Percentiles rank a stretch among this genome's conserved stretches.
These are phyloP conservation scores for Hepsetus odoe DNA, from an alignment of 2,113 vertebrate species.

Conservation along the genomic window DNA sequence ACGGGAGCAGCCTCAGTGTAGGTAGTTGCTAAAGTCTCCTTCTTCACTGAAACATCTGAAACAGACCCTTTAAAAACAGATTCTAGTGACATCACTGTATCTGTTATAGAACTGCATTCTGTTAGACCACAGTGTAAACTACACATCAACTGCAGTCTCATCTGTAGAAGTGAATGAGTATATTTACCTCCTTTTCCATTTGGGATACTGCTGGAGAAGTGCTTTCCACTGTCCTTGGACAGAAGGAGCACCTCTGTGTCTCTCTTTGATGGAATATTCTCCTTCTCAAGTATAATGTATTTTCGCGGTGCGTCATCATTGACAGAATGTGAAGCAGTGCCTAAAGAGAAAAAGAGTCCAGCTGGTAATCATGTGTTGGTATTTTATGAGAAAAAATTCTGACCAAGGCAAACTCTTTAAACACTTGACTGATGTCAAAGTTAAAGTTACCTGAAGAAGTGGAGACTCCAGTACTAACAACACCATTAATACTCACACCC, in stretches of 20 bases:
- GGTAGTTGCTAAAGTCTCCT: constrained; percentile 82
- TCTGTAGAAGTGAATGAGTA: no score
- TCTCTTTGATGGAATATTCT: constrained; percentile 82
- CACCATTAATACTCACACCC: constrained; percentile 50
- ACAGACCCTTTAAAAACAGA: constrained; percentile 75
- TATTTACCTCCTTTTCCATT: constrained; percentile 66
- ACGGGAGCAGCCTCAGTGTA: constrained; percentile 70
- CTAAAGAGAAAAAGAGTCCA: constrained; percentile 51
- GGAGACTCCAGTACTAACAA: constrained; percentile 69
- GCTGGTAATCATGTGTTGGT: background rate
- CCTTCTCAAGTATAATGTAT: constrained; percentile 92
- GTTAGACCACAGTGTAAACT: no score
- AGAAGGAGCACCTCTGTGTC: constrained; percentile 88
- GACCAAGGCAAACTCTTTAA: background rate
- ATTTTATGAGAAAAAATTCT: background rate
- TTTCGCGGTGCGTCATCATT: constrained; percentile 83
- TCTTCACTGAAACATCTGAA: constrained; percentile 88
- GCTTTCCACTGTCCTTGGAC: constrained; percentile 94
- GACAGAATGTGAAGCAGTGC: constrained; percentile 69
- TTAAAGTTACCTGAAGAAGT: constrained; percentile 70
- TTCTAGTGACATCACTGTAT: background rate
- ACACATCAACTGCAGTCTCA: no score
- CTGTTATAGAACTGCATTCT: no score
- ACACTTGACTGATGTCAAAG: background rate
- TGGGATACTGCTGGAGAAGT: constrained; percentile 81